Base-by-base conservation (phyloP, 1,140 invertebrate species). In the Aphaenogaster ashmeadi region DNA sequence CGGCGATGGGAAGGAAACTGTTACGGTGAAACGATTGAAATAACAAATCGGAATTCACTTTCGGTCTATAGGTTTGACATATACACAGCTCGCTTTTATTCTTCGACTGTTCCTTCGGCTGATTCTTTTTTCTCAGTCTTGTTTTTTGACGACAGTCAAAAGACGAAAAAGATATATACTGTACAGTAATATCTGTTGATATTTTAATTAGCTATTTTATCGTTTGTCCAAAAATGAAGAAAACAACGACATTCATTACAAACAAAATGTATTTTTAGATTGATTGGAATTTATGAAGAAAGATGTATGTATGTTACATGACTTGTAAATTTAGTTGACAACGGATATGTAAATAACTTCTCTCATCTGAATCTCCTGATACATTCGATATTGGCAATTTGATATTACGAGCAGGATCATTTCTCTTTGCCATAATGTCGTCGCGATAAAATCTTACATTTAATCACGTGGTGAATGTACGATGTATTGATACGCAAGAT, bases 391-490 rank as follows among this genome's bases (percentile, higher is more conserved):
- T 50, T 41, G 41, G 11, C 0, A 13, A 38, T 6, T 13, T 38
- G 33, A 13, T 47, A 27, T 6, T 38, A 44, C 33, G 13, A 80
- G 3, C 3, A 47, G 13, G n/a, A 27, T 69, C n/a, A 38, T 69
- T 80, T 69, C 44, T 21, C 2, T 1, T 54, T 54, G 50, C 47
- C n/a, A 15, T 9, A 62, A 41, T 15, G 5, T 54, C 21, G 15
- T 50, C 9, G 33, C 27, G 56, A 81, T 81, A 81, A 81, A 71
- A 81, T 56, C 2, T 54, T 80, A 52, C n/a, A 0, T 66, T 67
- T 52, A n/a, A 52, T 27, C 54, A 38, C 18, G 1, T 13, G 4
- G 27, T 52, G 6, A 21, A 66, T 64, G 18, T 15, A 44, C 6
- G 13, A 75, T 58, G 13, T 33, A 75, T 60, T 21, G 41, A 36